These are phyloP conservation scores for Mesocricetus auratus DNA, from an alignment of 2,113 vertebrate genomes.

Conservation along the genomic window DNA sequence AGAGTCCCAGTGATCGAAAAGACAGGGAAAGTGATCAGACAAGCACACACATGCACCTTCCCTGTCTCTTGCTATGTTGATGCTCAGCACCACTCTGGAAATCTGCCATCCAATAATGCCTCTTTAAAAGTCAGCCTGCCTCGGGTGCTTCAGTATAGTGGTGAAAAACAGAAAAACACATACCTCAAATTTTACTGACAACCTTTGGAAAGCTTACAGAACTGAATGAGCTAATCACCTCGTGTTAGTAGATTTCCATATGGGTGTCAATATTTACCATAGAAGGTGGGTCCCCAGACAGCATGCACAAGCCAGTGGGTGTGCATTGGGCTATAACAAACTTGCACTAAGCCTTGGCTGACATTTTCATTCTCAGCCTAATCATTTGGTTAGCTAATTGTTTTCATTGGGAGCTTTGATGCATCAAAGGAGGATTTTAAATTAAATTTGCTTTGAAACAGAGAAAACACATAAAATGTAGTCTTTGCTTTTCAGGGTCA, in stretches of 20 bases:
- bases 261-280: neutral
- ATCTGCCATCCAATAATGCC: neutral
- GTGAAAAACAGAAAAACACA: neutral
- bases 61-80: neutral
- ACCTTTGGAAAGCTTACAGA: neutral
- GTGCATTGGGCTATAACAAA: neutral
- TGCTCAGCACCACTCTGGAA: too few species aligned
- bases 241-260: neutral
- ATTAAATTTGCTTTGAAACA: conserved; percentile 63
- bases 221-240: neutral
- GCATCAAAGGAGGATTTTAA: conserved; percentile 67
- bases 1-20: neutral
- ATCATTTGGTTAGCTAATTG: conserved; percentile 58
- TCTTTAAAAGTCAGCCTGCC: neutral
- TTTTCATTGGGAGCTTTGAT: conserved; percentile 62
- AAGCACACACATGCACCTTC: neutral
- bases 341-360: neutral
- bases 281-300: neutral
- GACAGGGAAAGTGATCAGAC: neutral
- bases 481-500: conserved; percentile 53
- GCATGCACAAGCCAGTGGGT: fast-evolving
- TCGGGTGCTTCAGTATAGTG: neutral
- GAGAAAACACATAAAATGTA: conserved; percentile 32
- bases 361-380: conserved; percentile 41
- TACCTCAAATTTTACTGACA: neutral